phyloP scores from a whole-genome alignment of 2,888 invertebrate species.

The Eupithecia pulchellata region DNA sequence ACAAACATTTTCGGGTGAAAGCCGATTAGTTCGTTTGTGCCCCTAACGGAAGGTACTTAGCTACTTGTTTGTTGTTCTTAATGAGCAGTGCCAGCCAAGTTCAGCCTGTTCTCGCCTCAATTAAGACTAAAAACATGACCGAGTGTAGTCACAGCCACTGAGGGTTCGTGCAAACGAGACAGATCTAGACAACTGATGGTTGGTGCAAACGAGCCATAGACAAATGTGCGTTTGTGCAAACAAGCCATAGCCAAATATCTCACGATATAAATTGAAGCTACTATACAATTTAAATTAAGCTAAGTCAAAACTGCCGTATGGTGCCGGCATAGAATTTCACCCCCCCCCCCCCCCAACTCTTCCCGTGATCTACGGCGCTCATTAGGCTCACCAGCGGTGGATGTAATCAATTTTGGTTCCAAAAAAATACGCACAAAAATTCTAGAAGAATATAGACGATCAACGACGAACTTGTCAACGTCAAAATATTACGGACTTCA shows the following conservation, averaged over 20 bases:
- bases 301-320: no score
- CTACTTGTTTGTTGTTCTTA: constrained; percentile 82
- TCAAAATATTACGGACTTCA: no score
- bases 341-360: no score
- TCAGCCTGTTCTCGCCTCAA: constrained; percentile 79
- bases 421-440: no score
- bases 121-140: constrained; percentile 81
- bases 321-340: no score
- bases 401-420: neutral
- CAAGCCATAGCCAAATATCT: neutral
- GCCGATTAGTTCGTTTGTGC: constrained; percentile 77
- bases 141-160: constrained; percentile 60
- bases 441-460: no score
- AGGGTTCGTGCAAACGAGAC: neutral
- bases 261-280: no score
- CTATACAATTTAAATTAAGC: no score
- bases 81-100: constrained; percentile 81
- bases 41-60: constrained; percentile 72
- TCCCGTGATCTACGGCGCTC: no score
- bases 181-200: neutral
- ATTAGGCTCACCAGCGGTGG: no score
- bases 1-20: constrained; percentile 56
- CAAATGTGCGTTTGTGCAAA: neutral
- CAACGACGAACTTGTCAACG: no score
- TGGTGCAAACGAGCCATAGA: neutral